Base-by-base conservation (phyloP, 2,888 invertebrate genomes). In the Agrotis exclamationis region DNA sequence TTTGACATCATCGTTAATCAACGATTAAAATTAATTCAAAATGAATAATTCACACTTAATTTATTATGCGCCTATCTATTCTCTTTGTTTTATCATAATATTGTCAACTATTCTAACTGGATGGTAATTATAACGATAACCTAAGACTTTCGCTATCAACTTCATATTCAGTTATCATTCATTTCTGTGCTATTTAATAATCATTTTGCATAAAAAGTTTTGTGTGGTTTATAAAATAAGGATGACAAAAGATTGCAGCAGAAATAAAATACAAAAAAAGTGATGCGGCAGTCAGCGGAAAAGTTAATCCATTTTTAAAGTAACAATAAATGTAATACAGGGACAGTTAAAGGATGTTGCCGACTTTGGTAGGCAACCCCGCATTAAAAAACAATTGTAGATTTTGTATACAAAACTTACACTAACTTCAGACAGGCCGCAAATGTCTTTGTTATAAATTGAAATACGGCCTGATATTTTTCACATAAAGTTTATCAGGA, bases 111-210 rank as follows among this genome's bases (percentile, higher is more conserved):
- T 74, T 65, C 22, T 65, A 74, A 63, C 18, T 18, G 14, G n/a
- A 28, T 24, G 20, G 50, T 64, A 50, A 78, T 72, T 63, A 47
- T 22, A 22, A 14, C n/a, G 76, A 79, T 77, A 74, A 79, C 77
- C 79, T 54, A 53, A 53, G 53, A 44, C 60, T 64, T 67, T 68
- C 33, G 54, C 57, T 74, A 68, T 68, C 64, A 39, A 47, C 39
- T 53, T 24, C 54, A 68, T 44, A 47, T 45, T 47, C 50, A 44
- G 22, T 45, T 44, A 54, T 63, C 62, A 65, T 54, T 63, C 24
- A 51, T 47, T 70, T 60, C n/a, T 79, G 64, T 68, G 33, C 64
- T 18, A 79, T 64, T 79, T 77, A 67, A 54, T 67, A 57, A 65
- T 39, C 24, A 48, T 47, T 24, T 58, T 59, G 22, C 59, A 62